phyloP scores from a whole-genome alignment of 2,888 invertebrate species.

The Xanthostigma xanthostigma region DNA sequence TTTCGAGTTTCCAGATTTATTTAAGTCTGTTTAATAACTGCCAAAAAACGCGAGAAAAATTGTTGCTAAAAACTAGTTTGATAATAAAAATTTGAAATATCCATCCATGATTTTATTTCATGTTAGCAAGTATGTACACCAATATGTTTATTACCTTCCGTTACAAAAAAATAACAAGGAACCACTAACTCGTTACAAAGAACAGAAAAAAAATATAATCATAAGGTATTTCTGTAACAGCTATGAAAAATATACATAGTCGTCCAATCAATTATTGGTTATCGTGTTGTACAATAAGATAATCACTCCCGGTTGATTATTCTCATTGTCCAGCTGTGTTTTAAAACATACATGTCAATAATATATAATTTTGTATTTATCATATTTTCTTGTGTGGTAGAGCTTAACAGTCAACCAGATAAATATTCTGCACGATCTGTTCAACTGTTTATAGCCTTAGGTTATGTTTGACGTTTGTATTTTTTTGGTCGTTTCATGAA shows the following conservation, averaged over 20 bases:
- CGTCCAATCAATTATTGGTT: not conserved
- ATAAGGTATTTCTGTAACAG: not conserved
- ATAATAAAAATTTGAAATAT: too few species aligned
- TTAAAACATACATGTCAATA: slow-evolving; percentile 18
- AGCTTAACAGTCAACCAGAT: slow-evolving; percentile 16
- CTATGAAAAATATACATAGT: not conserved
- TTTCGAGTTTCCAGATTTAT: too few species aligned
- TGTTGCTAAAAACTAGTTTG: too few species aligned
- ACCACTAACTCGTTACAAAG: too few species aligned
- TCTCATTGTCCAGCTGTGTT: slow-evolving; percentile 20
- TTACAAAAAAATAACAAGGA: too few species aligned
- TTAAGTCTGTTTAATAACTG: too few species aligned
- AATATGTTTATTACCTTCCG: too few species aligned
- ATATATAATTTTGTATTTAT: slow-evolving; percentile 18
- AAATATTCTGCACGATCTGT: not conserved
- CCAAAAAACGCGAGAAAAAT: too few species aligned
- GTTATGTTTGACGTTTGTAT: not conserved
- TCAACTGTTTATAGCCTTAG: not conserved
- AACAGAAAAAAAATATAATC: not conserved
- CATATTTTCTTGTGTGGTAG: slow-evolving; percentile 22
- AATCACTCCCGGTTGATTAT: too few species aligned
- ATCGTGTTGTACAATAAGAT: too few species aligned
- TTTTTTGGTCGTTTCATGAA: not conserved
- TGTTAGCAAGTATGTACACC: too few species aligned
- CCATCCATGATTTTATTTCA: too few species aligned